Conservation (phyloP, 2,888 invertebrate species). For the Morpho helenor region DNA sequence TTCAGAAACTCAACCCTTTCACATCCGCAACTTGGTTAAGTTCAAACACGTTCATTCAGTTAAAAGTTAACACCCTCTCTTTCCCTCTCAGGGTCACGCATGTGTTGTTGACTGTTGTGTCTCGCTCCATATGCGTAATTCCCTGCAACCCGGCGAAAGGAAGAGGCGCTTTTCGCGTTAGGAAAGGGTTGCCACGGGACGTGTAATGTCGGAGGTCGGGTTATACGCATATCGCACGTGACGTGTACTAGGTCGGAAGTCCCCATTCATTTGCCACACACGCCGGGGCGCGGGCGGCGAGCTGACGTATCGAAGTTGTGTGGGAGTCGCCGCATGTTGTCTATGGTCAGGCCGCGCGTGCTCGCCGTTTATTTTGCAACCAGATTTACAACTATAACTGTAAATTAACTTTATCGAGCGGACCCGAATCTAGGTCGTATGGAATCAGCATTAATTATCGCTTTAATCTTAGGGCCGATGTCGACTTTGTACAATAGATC, state of each 20-base stretch:
- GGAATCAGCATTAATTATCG: slow-evolving; percentile 79
- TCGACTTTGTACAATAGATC: slow-evolving; percentile 75
- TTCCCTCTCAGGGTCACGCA: slow-evolving; percentile 57
- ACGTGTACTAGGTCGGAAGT: slow-evolving; percentile 44
- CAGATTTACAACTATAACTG: slow-evolving; percentile 77
- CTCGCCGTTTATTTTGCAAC: slow-evolving; percentile 73
- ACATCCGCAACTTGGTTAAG: slow-evolving; percentile 58
- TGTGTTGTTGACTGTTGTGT: slow-evolving; percentile 51
- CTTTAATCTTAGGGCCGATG: slow-evolving; percentile 75
- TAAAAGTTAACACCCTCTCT: slow-evolving; percentile 52
- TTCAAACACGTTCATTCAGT: slow-evolving; percentile 68
- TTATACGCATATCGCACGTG: slow-evolving; percentile 48
- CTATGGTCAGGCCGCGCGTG: slow-evolving; percentile 69
- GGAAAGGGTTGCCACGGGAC: slow-evolving; percentile 29
- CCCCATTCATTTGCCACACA: slow-evolving; percentile 48
- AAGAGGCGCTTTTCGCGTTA: slow-evolving; percentile 29
- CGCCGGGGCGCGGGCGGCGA: slow-evolving; percentile 31
- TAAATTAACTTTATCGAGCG: slow-evolving; percentile 77
- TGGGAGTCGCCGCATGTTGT: slow-evolving; percentile 67
- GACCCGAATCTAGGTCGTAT: slow-evolving; percentile 76
- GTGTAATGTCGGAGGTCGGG: slow-evolving; percentile 36
- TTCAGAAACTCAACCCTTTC: slow-evolving; percentile 68
- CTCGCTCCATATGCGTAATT: slow-evolving; percentile 58
- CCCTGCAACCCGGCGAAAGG: slow-evolving; percentile 39
- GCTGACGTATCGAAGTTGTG: slow-evolving; percentile 43